A percentile compares a stretch with the other conserved stretches of the same genome.
phyloP scores from a whole-genome alignment of 2,113 vertebrate genomes.

The Halcyon malimbica region DNA sequence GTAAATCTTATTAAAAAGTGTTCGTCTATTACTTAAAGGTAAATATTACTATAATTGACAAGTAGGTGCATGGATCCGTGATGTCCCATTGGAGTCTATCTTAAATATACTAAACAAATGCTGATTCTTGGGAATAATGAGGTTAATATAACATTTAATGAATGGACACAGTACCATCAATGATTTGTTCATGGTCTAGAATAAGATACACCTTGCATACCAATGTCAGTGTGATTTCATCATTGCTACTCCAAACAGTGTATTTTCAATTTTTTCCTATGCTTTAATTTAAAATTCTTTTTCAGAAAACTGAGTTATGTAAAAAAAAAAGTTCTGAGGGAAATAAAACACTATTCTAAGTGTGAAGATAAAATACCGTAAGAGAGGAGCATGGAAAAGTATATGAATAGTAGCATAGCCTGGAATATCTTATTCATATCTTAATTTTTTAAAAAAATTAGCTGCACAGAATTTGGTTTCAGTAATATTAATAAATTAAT shows the following conservation, averaged over 20 bases:
- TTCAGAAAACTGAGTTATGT: neutral
- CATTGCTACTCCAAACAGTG: neutral
- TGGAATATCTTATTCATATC: neutral
- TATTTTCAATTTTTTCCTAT: neutral
- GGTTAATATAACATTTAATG: neutral
- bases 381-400: neutral
- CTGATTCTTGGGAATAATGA: neutral
- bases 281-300: neutral
- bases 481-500: neutral
- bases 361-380: fast-evolving
- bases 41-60: neutral
- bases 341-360: fast-evolving
- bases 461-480: neutral
- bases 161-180: neutral
- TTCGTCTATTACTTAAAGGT: neutral
- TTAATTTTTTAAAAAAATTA: neutral
- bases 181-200: fast-evolving
- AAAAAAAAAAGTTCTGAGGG: neutral
- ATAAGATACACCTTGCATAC: neutral
- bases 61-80: neutral
- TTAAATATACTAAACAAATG: neutral
- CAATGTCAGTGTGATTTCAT: neutral
- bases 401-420: neutral
- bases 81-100: neutral
- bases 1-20: neutral